A percentile compares a stretch with the other conserved stretches of the same genome.
These are phyloP conservation scores for Pipistrellus pygmaeus DNA, from an alignment of 2,797 vertebrate genomes.

Conservation along the genomic window DNA sequence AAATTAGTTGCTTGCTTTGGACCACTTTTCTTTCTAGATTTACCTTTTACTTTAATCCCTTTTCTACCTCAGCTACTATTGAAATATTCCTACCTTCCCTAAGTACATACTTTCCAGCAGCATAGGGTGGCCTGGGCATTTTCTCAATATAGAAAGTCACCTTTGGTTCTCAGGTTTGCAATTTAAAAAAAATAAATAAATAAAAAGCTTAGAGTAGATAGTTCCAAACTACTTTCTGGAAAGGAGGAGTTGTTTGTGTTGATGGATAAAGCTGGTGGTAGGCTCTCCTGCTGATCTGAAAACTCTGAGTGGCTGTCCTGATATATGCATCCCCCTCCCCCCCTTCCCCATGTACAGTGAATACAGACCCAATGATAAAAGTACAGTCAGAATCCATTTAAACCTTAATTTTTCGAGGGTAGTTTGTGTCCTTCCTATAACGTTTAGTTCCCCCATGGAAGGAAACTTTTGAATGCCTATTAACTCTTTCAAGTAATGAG, in stretches of 20 bases:
- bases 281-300: neutral
- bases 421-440: neutral
- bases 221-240: neutral
- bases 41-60: neutral
- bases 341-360: neutral
- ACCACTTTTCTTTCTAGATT: neutral
- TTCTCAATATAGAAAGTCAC: neutral
- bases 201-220: neutral
- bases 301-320: neutral
- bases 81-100: neutral
- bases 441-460: neutral
- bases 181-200: neutral
- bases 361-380: neutral
- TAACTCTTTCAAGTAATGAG: neutral
- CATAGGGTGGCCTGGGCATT: neutral
- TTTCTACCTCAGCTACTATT: neutral
- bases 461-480: neutral
- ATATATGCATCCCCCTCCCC: neutral
- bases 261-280: neutral
- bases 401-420: neutral
- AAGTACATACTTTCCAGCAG: neutral
- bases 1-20: conserved; percentile 15
- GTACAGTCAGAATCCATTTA: neutral
- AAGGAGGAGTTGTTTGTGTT: neutral
- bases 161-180: neutral